Base-by-base conservation (phyloP, 2,797 vertebrate species). In the Margarornis squamiger region DNA sequence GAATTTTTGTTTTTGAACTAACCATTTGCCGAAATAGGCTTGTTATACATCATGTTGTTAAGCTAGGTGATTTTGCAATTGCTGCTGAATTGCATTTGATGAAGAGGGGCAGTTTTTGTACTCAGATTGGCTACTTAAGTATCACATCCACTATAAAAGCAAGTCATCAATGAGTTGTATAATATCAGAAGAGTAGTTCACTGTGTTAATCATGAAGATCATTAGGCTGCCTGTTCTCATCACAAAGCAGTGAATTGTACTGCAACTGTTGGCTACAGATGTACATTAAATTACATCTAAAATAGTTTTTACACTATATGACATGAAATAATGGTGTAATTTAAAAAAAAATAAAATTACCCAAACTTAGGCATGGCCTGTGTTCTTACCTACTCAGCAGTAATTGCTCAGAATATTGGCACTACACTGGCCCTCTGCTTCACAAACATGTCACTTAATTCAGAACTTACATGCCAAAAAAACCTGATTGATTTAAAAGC, bases 201-300 rank as follows among this genome's bases (percentile, higher is more conserved):
- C 34, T 46, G 0, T 72, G 57, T 59, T 70, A 71, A 21, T 65
- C 8, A 12, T 61, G 78, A 32, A 94, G 61, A 81, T 86, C 62
- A 59, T 91, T 84, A 94, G 74, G 32, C 22, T 92, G 78, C 93
- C 86, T 71, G 62, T 94, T 87, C 61, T 88, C 10, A 2, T 74
- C 61, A 54, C 80, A 81, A 96, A 95, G 27, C 13, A 51, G 26
- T 71, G 57, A 80, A 89, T 93, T 95, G 80, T 93, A 63, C 79
- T 90, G n/a, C 67, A 88, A 41, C 52, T 82, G 11, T 93, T 95
- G 55, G 75, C 90, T 92, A 63, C 80, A 86, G 71, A 73, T 65
- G 43, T 77, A 71, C 46, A 22, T 86, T 86, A 87, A 82, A 79
- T 67, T 71, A 48, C 38, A 77, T 85, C 52, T 71, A 7, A 52